Evolutionary conservation across 1,140 invertebrate genomes (phyloP).

Genomic region (Phenacoccus solenopsis): DNA sequence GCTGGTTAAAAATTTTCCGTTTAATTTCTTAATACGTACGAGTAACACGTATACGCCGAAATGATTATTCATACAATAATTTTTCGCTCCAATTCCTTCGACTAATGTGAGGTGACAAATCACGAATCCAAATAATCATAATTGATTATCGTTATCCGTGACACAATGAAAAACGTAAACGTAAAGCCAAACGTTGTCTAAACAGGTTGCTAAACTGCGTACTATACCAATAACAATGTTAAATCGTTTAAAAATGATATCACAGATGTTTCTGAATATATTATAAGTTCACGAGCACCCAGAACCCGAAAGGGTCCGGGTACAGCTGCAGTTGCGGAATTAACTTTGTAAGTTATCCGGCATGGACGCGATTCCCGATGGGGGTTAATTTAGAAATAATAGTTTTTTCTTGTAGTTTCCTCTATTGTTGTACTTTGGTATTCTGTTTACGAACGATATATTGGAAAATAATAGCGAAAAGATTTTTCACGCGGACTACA

Average conservation of each 20-base stretch:
- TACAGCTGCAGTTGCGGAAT: not conserved
- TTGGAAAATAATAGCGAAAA: not conserved
- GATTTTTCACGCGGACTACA: not conserved
- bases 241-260: constrained; percentile 18
- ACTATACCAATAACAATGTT: constrained; percentile 8
- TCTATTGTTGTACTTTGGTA: not conserved
- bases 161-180: constrained; percentile 6
- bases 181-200: not conserved
- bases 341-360: constrained; percentile 8
- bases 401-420: not conserved
- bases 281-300: not conserved
- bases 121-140: constrained; percentile 10
- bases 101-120: constrained; percentile 5
- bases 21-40: constrained; percentile 3
- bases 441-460: not conserved
- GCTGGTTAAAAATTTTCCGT: not conserved
- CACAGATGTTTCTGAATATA: constrained; percentile 18
- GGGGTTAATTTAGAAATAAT: constrained; percentile 15
- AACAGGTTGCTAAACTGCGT: constrained; percentile 9
- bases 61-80: constrained; percentile 4
- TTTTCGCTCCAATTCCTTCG: constrained; percentile 10
- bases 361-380: not conserved
- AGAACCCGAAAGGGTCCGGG: not conserved
- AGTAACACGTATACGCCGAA: not conserved
- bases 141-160: constrained; percentile 10